Conservation (phyloP, 2,888 invertebrate species). For the Argyresthia goedartella region DNA sequence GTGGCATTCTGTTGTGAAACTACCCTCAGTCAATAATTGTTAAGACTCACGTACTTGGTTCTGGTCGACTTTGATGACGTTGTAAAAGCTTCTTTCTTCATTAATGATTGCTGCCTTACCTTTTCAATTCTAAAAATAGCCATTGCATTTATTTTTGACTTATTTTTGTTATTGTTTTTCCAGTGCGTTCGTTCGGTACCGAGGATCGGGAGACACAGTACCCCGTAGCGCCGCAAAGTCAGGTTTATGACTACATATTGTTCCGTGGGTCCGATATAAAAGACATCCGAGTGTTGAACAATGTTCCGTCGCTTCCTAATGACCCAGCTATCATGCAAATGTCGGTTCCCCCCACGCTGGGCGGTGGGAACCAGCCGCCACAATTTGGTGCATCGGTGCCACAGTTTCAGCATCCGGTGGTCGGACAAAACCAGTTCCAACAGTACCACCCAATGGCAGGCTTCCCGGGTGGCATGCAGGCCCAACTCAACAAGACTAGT, state of each 20-base stretch:
- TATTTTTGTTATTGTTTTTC: conserved; percentile 30
- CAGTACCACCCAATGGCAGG: conserved; percentile 66
- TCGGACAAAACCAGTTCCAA: conserved; percentile 68
- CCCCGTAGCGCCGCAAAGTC: conserved; percentile 96
- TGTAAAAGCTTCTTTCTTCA: conserved; percentile 24
- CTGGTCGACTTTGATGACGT: conserved; percentile 62
- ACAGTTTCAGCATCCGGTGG: conserved; percentile 79
- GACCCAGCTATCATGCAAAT: conserved; percentile 98
- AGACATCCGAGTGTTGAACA: conserved; percentile 96
- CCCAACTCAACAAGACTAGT: conserved; percentile 63
- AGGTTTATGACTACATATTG: conserved; percentile 98
- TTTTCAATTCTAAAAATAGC: neutral
- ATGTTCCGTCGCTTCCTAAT: conserved; percentile 87
- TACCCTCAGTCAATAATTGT: conserved; percentile 37
- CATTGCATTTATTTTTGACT: conserved; percentile 3
- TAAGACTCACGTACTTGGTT: conserved; percentile 26
- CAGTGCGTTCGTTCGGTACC: conserved; percentile 98
- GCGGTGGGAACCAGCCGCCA: conserved; percentile 69
- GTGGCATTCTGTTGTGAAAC: conserved; percentile 29
- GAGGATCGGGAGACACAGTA: conserved; percentile 97
- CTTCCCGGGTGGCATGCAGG: conserved; percentile 57
- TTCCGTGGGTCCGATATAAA: conserved; percentile 99
- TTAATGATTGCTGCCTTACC: conserved; percentile 15
- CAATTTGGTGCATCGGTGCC: conserved; percentile 57
- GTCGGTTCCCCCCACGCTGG: conserved; percentile 81